phyloP scores from a whole-genome alignment of 2,888 invertebrate genomes.

The Periphyllus acericola region DNA sequence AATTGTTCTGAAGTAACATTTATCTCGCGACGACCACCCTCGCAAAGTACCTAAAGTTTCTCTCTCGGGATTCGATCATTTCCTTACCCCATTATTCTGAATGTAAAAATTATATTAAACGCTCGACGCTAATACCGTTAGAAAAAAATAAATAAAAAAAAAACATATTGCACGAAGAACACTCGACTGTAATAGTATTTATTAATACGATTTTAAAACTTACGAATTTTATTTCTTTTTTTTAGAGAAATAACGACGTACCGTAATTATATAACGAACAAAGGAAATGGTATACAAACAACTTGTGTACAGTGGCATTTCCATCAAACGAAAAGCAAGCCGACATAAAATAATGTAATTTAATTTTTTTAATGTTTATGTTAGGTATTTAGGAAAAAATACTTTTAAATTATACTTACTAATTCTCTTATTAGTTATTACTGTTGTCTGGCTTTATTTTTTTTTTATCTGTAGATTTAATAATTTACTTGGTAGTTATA shows the following conservation, averaged over 20 bases:
- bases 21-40: neutral
- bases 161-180: constrained; percentile 17
- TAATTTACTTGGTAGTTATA: too few species aligned
- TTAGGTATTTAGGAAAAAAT: too few species aligned
- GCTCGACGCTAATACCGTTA: constrained; percentile 14
- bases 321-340: too few species aligned
- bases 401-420: too few species aligned
- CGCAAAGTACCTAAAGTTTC: neutral
- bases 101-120: constrained; percentile 50
- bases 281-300: neutral
- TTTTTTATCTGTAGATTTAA: too few species aligned
- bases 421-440: too few species aligned
- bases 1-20: constrained; percentile 30
- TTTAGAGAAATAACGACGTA: neutral
- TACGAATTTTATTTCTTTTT: neutral
- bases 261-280: neutral
- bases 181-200: neutral
- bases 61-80: constrained; percentile 18
- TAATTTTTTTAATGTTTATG: too few species aligned
- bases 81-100: neutral
- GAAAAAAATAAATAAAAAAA: neutral
- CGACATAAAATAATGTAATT: too few species aligned
- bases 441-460: too few species aligned
- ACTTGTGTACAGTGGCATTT: too few species aligned
- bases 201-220: neutral